phyloP scores from a whole-genome alignment of 2,797 vertebrate species.

The Knipowitschia caucasica region DNA sequence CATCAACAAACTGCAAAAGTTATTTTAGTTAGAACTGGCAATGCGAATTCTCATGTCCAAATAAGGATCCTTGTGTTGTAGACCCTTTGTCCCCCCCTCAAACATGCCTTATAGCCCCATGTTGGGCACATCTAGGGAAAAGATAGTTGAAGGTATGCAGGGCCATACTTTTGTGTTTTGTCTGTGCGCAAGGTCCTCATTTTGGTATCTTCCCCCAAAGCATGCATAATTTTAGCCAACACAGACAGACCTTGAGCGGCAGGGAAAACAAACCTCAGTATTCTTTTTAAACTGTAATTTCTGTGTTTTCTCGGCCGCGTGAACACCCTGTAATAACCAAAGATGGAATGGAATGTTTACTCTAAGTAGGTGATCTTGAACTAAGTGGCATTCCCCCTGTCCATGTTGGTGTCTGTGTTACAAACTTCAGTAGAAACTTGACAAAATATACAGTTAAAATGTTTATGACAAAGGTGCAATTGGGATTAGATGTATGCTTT shows the following conservation, averaged over 20 bases:
- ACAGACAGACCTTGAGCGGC: constrained; percentile 16
- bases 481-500: no score
- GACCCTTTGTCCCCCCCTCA: constrained; percentile 38
- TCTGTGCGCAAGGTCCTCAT: constrained; percentile 13
- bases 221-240: constrained; percentile 26
- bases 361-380: constrained; percentile 14
- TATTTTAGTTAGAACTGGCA: constrained; percentile 74
- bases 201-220: constrained; percentile 33
- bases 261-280: constrained; percentile 19
- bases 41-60: constrained; percentile 73
- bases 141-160: constrained; percentile 30
- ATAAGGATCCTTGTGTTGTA: constrained; percentile 68
- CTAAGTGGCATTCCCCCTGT: neutral
- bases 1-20: constrained; percentile 73
- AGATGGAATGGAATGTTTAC: constrained; percentile 24
- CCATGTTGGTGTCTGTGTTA: neutral
- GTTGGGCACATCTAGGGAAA: constrained; percentile 34
- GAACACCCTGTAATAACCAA: constrained; percentile 10
- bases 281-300: neutral
- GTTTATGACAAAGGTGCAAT: no score
- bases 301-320: neutral
- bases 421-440: no score
- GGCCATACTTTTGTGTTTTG: constrained; percentile 33
- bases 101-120: constrained; percentile 32
- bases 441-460: no score